Evolutionary conservation across 2,888 invertebrate genomes (phyloP), one percentile per base, ranked within the genome.

Genomic region (Trachelus tabidus): DNA sequence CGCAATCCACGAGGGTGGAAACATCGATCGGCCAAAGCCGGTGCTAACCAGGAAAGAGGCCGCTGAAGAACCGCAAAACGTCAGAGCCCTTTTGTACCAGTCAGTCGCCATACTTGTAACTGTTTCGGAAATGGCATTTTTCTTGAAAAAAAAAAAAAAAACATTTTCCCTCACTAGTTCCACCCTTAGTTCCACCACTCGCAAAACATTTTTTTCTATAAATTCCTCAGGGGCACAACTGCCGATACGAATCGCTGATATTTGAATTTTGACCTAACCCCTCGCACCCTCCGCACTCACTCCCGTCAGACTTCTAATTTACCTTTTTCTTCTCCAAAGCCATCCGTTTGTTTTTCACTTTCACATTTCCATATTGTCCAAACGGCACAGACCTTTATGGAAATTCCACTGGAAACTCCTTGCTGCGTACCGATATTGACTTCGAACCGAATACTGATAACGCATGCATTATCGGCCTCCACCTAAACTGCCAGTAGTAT

Each of bases 281-380:
- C 37, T 1, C 12, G 4, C 1, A 1, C 15, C 40, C 12, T 1
- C 4, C 4, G 1, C 12, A 4, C 12, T 12, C 12, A 40, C 40
- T 4, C 23, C 1, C 23, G 2, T 23, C 40, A 9, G 40, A 56
- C 23, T 56, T 56, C 40, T 56, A 56, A 56, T 56, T 56, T 56
- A 56, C 40, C 40, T 56, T 56, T 56, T 56, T 23, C 40, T 56
- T 56, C 23, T 15, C 23, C 40, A 56, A 23, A 15, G 40, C 23
- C 40, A 56, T 56, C 23, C 82, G 80, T 83, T 86, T 89, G 87
- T 88, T 87, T 89, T 88, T 87, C 83, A 85, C 84, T 83, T 83
- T 83, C 80, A 80, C 82, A 89, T 89, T 88, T 89, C 89, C 89
- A 89, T 88, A 88, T 85, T 83, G 87, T 87, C 87, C 86, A 56